Evolutionary conservation across 2,113 vertebrate genomes (phyloP).

Genomic region (Nanorana parkeri): DNA sequence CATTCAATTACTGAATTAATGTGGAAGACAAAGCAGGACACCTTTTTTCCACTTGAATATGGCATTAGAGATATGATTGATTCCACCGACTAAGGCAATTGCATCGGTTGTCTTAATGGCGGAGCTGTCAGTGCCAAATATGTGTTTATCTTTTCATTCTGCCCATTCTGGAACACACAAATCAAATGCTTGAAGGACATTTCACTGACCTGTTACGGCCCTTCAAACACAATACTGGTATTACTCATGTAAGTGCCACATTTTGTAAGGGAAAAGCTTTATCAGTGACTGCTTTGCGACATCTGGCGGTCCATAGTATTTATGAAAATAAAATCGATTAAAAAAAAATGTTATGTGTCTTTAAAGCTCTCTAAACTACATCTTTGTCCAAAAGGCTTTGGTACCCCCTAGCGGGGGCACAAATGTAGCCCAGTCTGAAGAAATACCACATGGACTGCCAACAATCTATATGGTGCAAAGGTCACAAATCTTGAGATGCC

Average conservation of each 20-base stretch:
- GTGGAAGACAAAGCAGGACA: slow-evolving; percentile 21
- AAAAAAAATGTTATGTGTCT: slow-evolving; percentile 72
- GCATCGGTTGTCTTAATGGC: slow-evolving; percentile 80
- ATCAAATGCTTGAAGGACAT: slow-evolving; percentile 98
- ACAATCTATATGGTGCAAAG: slow-evolving; percentile 94
- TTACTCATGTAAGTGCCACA: slow-evolving; percentile 77
- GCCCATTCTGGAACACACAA: slow-evolving; percentile 90
- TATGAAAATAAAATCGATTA: slow-evolving; percentile 60
- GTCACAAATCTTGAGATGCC: slow-evolving; percentile 94
- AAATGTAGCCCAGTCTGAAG: slow-evolving; percentile 83
- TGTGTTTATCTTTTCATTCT: slow-evolving; percentile 86
- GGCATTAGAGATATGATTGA: slow-evolving; percentile 72
- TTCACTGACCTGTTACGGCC: slow-evolving; percentile 96
- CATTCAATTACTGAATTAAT: slow-evolving; percentile 34
- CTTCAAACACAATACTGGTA: slow-evolving; percentile 80
- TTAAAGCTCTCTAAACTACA: slow-evolving; percentile 75
- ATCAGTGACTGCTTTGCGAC: slow-evolving; percentile 97
- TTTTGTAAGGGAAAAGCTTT: slow-evolving; percentile 81
- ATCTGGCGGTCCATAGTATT: slow-evolving; percentile 92
- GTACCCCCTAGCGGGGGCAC: slow-evolving; percentile 92
- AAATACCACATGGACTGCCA: slow-evolving; percentile 78
- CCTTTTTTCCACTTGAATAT: slow-evolving; percentile 31
- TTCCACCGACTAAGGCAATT: slow-evolving; percentile 78
- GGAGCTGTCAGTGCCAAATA: slow-evolving; percentile 87
- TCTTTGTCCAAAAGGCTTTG: slow-evolving; percentile 88